Percentiles rank a stretch among this genome's conserved stretches.
These are phyloP conservation scores for Drosophila nr. fundita DNA, from an alignment of 2,888 invertebrate genomes.

Conservation along the genomic window DNA sequence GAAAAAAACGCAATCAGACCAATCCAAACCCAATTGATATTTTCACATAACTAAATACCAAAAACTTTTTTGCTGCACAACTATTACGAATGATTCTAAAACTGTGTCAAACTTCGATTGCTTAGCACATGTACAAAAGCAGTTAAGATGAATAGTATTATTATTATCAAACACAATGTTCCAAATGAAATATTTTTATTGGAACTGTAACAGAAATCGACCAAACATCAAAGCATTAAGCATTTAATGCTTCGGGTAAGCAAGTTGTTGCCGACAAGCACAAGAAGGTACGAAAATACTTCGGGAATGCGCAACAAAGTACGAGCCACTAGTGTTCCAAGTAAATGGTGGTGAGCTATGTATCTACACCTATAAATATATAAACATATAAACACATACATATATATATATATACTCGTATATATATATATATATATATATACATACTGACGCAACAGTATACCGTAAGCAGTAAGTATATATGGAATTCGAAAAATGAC, in stretches of 20 bases:
- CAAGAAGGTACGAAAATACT: constrained; percentile 48
- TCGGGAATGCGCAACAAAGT: constrained; percentile 41
- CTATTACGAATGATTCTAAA: background rate
- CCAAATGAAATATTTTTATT: background rate
- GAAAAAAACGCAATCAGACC: background rate
- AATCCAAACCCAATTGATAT: background rate
- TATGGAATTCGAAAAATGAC: constrained; percentile 13
- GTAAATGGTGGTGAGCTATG: constrained; percentile 47
- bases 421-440: background rate
- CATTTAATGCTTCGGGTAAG: constrained; percentile 11
- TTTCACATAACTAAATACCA: background rate
- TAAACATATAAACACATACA: background rate
- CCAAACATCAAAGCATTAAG: constrained; percentile 39
- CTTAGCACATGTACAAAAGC: background rate
- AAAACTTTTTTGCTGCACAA: background rate
- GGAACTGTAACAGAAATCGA: constrained; percentile 42
- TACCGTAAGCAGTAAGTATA: constrained; percentile 7
- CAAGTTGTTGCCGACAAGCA: constrained; percentile 47
- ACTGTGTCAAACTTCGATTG: constrained; percentile 1
- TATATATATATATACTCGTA: background rate
- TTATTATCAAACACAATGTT: background rate
- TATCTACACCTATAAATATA: background rate
- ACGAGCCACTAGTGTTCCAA: constrained; percentile 11
- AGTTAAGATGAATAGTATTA: background rate
- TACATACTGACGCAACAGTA: constrained; percentile 5